Evolutionary conservation across 2,113 vertebrate genomes (phyloP), one percentile per base, ranked within the genome.

Genomic region (Galeopterus variegatus): DNA sequence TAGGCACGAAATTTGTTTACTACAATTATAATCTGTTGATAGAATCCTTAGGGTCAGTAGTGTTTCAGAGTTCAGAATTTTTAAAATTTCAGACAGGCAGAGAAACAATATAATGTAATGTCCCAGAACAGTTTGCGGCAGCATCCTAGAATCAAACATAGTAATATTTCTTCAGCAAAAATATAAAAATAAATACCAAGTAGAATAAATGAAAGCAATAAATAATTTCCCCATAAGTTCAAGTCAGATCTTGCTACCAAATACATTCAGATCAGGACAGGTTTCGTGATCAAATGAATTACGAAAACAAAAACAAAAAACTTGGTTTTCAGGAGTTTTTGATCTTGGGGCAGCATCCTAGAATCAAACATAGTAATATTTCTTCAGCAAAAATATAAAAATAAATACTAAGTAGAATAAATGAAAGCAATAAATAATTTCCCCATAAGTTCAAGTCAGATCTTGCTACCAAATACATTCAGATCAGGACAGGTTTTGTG

Each of bases 371-470:
- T 17, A 50, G 3, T 41, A 87, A 75, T 9, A 56, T 33, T 92
- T 88, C 56, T 69, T 65, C 2, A 93, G 60, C 21, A 93, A 89
- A 76, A 82, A 26, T 24, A 77, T 56, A 33, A 90, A 85, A 95
- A 82, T 23, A 60, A 2, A 64, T 17, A 88, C 24, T 1, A 62
- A 83, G n/a, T 77, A 21, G 48, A 54, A 88, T 23, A 77, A 69
- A 64, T 85, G 23, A 92, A 75, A 83, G 48, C 23, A 92, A 50
- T 52, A 91, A 19, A 50, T 19, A 73, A 33, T 60, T 94, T 60
- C 19, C 31, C 31, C 56, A 81, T 81, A 60, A 84, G 8, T 41
- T 65, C 8, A 84, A n/a, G 48, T 81, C 50, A 90, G 72, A 6
- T 80, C 85, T 85, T 86, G 50, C 50, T 60, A 36, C 8, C 64